A percentile compares a stretch with the other conserved stretches of the same genome.
Conservation (phyloP, 2,888 invertebrate genomes). For the Vesta saturnalis region DNA sequence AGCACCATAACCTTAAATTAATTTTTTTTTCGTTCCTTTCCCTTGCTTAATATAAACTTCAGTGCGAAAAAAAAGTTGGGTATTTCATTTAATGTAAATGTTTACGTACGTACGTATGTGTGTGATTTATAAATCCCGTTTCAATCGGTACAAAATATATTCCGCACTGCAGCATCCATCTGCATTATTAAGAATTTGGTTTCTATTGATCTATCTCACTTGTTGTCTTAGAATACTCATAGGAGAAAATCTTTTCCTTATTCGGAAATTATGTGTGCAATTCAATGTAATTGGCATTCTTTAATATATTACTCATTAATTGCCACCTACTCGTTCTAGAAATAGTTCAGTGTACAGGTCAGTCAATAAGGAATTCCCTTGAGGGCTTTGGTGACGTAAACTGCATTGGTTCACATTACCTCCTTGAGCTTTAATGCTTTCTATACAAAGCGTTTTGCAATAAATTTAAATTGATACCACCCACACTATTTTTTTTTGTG, state of each 20-base stretch:
- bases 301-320: conserved; percentile 16
- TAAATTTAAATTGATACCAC: not conserved
- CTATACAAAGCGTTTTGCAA: not conserved
- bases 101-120: not conserved
- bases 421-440: not conserved
- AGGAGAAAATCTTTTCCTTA: not conserved
- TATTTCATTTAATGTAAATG: not conserved
- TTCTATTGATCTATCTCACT: conserved; percentile 18
- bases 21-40: not conserved
- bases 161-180: conserved; percentile 30
- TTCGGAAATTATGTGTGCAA: not conserved
- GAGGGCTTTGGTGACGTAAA: conserved; percentile 19
- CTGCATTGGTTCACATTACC: conserved; percentile 11
- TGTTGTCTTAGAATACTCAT: not conserved
- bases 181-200: conserved; percentile 31
- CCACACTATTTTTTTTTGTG: too few species aligned
- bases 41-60: not conserved
- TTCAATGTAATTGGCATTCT: not conserved
- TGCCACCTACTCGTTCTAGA: conserved; percentile 18
- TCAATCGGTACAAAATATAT: conserved; percentile 20
- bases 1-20: not conserved
- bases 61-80: not conserved
- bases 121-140: conserved; percentile 10
- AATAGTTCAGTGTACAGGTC: conserved; percentile 18
- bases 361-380: conserved; percentile 18